phyloP scores from a whole-genome alignment of 1,140 invertebrate genomes.

The Campoletis sonorensis region DNA sequence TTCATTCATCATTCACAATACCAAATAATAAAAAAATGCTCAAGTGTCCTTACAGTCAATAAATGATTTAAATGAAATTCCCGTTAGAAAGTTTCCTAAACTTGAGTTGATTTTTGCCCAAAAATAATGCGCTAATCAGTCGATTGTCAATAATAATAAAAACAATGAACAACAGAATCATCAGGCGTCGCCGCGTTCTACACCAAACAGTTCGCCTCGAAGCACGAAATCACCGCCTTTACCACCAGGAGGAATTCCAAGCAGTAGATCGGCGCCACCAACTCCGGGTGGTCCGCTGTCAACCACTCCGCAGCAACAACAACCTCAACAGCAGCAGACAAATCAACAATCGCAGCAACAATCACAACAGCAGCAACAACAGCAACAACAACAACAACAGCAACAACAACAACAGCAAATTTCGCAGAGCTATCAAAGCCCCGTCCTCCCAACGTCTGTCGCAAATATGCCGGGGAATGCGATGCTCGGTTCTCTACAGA shows the following conservation, averaged over 20 bases:
- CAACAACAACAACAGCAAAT: constrained; percentile 67
- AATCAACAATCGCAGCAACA: constrained; percentile 53
- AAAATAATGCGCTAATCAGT: no score
- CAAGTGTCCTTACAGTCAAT: constrained; percentile 81
- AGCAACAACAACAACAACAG: constrained; percentile 43
- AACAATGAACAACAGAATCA: constrained; percentile 80
- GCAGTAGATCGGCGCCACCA: constrained; percentile 82
- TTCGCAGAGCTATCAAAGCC: constrained; percentile 73
- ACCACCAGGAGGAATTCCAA: constrained; percentile 73
- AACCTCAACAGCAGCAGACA: constrained; percentile 58
- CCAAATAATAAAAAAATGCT: constrained; percentile 80
- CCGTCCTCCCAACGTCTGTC: constrained; percentile 67
- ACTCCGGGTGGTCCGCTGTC: constrained; percentile 80
- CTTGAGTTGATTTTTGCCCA: no score
- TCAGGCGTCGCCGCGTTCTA: constrained; percentile 91
- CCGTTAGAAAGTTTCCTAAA: no score
- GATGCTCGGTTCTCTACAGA: constrained; percentile 74
- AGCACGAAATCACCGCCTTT: constrained; percentile 91
- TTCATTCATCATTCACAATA: no score
- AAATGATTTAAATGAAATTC: no score
- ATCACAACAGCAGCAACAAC: constrained; percentile 60
- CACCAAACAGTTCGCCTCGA: constrained; percentile 93
- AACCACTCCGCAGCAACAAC: constrained; percentile 63
- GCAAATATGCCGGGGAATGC: constrained; percentile 74
- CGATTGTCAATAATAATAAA: not conserved